Evolutionary conservation across 2,888 invertebrate genomes (phyloP).

Genomic region (Nasonia oneida): DNA sequence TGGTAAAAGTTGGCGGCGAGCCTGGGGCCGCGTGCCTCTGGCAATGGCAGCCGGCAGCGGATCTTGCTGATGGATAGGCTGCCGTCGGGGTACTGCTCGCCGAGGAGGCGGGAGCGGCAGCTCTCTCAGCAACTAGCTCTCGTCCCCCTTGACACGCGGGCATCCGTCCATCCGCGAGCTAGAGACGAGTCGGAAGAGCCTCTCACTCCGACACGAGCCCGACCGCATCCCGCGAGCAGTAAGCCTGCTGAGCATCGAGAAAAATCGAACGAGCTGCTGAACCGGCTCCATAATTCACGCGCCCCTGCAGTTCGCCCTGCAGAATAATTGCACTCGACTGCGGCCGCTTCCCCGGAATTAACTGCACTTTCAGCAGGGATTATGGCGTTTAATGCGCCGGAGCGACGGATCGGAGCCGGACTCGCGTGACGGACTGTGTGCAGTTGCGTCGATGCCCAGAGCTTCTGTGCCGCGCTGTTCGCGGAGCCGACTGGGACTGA

Average conservation of each 20-base stretch:
- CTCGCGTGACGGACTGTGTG: neutral
- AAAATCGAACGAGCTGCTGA: neutral
- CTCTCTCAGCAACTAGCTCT: neutral
- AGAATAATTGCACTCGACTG: neutral
- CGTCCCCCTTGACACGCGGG: neutral
- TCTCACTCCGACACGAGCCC: neutral
- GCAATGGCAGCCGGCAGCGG: constrained; percentile 72
- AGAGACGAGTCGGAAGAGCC: neutral
- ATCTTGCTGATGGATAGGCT: constrained; percentile 75
- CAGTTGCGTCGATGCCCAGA: too few species aligned
- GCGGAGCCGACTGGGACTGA: too few species aligned
- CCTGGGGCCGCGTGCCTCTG: constrained; percentile 70
- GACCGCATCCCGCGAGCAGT: neutral
- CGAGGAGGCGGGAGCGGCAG: neutral
- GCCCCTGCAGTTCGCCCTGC: neutral
- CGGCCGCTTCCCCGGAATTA: neutral
- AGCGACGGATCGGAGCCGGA: neutral
- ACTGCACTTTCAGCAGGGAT: constrained; percentile 13
- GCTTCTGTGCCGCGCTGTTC: too few species aligned
- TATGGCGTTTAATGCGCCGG: neutral
- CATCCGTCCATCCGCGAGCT: neutral
- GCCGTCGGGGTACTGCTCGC: neutral
- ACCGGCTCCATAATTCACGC: neutral
- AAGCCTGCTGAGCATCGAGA: neutral
- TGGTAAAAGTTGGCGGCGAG: constrained; percentile 68